Conservation (phyloP, 2,888 invertebrate species). For the Melinopterus prodromus region DNA sequence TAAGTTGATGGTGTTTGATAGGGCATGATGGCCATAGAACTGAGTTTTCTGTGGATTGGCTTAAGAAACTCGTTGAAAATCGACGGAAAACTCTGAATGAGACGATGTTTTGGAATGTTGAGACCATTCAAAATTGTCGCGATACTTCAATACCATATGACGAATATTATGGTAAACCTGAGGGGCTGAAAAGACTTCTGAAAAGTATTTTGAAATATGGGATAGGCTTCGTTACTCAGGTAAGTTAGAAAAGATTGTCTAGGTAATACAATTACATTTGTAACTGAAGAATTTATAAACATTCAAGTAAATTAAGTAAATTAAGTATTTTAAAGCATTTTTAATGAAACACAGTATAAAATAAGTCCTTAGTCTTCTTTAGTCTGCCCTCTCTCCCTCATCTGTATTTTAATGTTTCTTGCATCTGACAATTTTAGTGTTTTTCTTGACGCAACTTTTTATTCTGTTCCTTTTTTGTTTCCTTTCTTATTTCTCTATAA, state of each 20-base stretch:
- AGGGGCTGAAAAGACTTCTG: constrained; percentile 62
- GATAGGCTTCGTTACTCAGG: constrained; percentile 57
- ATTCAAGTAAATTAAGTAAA: no score
- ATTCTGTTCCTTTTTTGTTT: no score
- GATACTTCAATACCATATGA: constrained; percentile 59
- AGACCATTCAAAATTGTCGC: constrained; percentile 57
- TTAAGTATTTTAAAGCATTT: no score
- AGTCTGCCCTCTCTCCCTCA: no score
- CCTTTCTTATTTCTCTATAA: no score
- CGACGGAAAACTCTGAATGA: constrained; percentile 46
- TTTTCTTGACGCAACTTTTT: no score
- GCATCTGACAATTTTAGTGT: no score
- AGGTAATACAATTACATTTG: no score
- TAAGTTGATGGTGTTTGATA: constrained; percentile 46
- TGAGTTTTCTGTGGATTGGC: constrained; percentile 61
- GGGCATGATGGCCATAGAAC: constrained; percentile 70
- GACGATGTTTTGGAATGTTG: constrained; percentile 62
- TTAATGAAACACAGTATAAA: no score
- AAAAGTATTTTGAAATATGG: constrained; percentile 64
- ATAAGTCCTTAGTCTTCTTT: no score
- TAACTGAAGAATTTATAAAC: no score
- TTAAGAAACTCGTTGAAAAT: constrained; percentile 30
- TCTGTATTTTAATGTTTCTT: no score
- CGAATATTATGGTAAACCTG: constrained; percentile 58
- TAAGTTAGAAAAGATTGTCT: constrained; percentile 37